Base-by-base conservation (phyloP, 2,113 vertebrate genomes). In the Rhea pennata region DNA sequence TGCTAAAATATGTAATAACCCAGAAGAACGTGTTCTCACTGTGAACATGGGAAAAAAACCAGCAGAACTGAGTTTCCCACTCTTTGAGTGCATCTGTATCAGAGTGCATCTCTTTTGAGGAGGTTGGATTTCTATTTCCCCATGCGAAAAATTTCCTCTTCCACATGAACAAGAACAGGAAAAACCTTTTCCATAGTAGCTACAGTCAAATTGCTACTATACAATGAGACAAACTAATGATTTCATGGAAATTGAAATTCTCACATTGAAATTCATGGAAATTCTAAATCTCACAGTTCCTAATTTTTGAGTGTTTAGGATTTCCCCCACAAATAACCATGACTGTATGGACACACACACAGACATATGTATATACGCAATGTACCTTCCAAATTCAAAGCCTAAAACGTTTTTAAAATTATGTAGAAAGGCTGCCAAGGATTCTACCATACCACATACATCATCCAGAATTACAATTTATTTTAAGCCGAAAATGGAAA, bases 21-120 rank as follows among this genome's bases (percentile, higher is more conserved):
- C 5, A 5, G 42, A 77, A 59, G 17, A 1, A 48, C 3, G 31
- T 2, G n/a, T 56, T 58, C 27, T 88, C 1, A 46, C 2, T 65
- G 2, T 16, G 26, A 70, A 6, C 61, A 15, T 33, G 17, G 79
- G 15, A 9, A 64, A 42, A 54, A 3, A 67, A 36, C 16, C 16
- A 36, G 56, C 19, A 58, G 56, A 58, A 16, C 56, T 33, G 56
- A 33, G 29, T 58, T 58, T 31, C 31, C 56, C 11, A 10, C 17
- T 33, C 29, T 58, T 9, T 39, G 19, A 50, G 2, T 42, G 1
- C 2, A 0, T 29, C 6, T 23, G 7, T 33, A 16, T 71, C 36
- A 36, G 36, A 36, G 36, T 36, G 36, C 36, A 36, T 36, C 9
- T 69, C 3, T 69, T 61, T 56, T 65, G 5, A 61, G 7, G 5